These are phyloP conservation scores for Neoascia interrupta DNA, from an alignment of 2,888 invertebrate genomes.

Conservation along the genomic window DNA sequence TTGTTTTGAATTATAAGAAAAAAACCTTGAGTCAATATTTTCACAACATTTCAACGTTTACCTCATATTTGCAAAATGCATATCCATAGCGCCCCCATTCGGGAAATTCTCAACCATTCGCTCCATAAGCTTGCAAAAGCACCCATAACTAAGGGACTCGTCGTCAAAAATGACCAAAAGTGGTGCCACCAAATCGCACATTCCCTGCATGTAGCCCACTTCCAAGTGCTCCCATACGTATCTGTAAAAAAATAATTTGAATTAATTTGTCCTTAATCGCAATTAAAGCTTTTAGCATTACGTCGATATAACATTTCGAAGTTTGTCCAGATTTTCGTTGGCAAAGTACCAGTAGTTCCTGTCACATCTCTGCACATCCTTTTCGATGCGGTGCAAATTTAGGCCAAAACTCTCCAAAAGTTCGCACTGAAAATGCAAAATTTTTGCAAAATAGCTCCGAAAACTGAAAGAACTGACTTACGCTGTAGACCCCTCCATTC, in stretches of 20 bases:
- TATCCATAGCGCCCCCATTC: conserved; percentile 96
- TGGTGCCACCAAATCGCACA: conserved; percentile 97
- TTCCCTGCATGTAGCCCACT: conserved; percentile 97
- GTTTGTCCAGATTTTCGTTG: conserved; percentile 92
- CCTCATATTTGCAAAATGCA: conserved; percentile 97
- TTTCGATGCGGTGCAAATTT: conserved; percentile 96
- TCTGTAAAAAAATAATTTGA: conserved; percentile 79
- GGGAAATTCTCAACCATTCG: conserved; percentile 95
- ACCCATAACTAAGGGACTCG: conserved; percentile 93
- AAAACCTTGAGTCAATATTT: too few relatives aligned
- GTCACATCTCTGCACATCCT: conserved; percentile 97
- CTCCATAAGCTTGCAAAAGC: conserved; percentile 94
- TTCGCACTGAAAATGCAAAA: conserved; percentile 84
- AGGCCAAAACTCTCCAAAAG: conserved; percentile 90
- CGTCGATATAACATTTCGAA: conserved; percentile 98
- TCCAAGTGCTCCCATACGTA: conserved; percentile 98
- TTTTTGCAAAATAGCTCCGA: not conserved
- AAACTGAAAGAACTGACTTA: conserved; percentile 80
- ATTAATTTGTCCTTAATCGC: not conserved
- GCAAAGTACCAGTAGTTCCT: conserved; percentile 96
- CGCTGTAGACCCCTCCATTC: conserved; percentile 93
- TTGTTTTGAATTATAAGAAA: too few relatives aligned
- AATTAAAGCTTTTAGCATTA: conserved; percentile 81
- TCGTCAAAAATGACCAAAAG: conserved; percentile 95
- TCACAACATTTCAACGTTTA: conserved; percentile 71